phyloP scores from a whole-genome alignment of 2,797 vertebrate genomes.

The Phyllotis vaccarum region DNA sequence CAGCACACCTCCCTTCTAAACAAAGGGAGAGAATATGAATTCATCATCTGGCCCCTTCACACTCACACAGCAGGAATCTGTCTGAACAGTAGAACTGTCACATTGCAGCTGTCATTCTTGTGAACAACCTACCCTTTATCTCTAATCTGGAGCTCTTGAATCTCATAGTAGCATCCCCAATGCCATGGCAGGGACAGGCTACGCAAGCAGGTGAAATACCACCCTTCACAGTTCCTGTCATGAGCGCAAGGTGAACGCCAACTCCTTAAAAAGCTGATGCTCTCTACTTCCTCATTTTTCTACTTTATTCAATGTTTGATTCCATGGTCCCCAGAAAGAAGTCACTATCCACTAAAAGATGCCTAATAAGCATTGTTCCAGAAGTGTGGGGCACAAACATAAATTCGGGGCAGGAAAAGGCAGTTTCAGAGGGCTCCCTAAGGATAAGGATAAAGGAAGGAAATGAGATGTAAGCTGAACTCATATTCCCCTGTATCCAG shows the following conservation, averaged over 20 bases:
- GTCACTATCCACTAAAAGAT: background rate
- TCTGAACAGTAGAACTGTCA: background rate
- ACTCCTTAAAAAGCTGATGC: background rate
- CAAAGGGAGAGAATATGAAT: background rate
- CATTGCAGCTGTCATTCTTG: background rate
- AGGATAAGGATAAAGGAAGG: background rate
- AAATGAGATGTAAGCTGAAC: background rate
- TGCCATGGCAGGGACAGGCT: background rate
- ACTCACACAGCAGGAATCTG: background rate
- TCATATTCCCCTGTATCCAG: background rate
- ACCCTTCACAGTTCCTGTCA: background rate
- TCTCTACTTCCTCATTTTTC: background rate
- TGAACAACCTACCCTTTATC: background rate
- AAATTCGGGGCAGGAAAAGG: background rate
- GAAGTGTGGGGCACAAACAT: background rate
- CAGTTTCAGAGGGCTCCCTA: background rate
- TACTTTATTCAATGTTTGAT: background rate
- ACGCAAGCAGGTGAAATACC: background rate
- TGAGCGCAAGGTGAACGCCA: background rate
- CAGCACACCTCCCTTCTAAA: slow-evolving; percentile 19
- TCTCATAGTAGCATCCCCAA: background rate
- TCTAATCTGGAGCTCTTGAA: background rate
- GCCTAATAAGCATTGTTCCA: background rate
- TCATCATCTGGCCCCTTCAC: background rate
- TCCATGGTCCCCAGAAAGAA: background rate